Conservation (phyloP, 1,140 invertebrate species). For the Harpegnathos saltator region DNA sequence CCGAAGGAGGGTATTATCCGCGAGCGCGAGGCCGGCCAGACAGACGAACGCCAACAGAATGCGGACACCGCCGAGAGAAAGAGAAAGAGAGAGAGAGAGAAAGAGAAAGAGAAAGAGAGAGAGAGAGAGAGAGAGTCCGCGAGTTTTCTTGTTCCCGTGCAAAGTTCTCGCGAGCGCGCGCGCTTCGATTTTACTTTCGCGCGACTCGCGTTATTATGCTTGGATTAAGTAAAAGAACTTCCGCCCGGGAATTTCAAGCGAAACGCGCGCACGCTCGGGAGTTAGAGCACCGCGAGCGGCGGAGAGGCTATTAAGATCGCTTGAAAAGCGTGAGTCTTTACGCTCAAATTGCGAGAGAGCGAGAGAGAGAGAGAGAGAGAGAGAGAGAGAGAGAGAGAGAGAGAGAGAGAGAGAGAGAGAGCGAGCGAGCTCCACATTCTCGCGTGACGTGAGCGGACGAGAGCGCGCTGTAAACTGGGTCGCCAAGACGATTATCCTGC, state of each 20-base stretch:
- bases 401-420: not conserved
- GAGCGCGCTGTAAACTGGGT: slow-evolving; percentile 52
- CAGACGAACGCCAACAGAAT: not conserved
- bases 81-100: too few species aligned
- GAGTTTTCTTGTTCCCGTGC: not conserved
- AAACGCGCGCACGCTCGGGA: slow-evolving; percentile 44
- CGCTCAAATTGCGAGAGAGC: not conserved
- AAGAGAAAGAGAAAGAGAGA: too few species aligned
- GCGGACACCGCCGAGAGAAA: too few species aligned
- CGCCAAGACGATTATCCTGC: slow-evolving; percentile 66
- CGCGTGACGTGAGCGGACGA: slow-evolving; percentile 19
- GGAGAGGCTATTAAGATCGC: slow-evolving; percentile 56
- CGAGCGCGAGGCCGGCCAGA: too few species aligned
- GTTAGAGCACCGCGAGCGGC: slow-evolving; percentile 8
- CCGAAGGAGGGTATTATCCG: too few species aligned
- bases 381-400: not conserved
- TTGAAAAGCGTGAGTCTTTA: slow-evolving; percentile 40
- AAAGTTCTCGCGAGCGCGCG: too few species aligned
- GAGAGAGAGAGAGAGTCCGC: too few species aligned
- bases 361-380: not conserved
- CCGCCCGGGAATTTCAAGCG: slow-evolving; percentile 40
- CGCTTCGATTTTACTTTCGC: not conserved
- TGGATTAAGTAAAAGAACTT: slow-evolving; percentile 49
- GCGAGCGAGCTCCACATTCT: not conserved
- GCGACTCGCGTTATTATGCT: slow-evolving; percentile 18